Conservation (phyloP, 2,888 invertebrate species). For the Nezara viridula region DNA sequence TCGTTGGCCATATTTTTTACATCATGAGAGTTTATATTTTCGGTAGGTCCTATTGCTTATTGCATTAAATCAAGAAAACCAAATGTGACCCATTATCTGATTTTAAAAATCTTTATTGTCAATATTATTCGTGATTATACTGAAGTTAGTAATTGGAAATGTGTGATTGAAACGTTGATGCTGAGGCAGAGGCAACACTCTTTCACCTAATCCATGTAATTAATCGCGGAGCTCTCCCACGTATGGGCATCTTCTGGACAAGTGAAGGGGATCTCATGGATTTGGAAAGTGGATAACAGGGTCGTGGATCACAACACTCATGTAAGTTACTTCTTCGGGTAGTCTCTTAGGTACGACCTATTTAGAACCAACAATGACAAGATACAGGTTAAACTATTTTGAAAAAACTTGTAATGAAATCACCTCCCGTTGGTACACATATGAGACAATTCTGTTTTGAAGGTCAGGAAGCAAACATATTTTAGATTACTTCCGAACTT, state of each 20-base stretch:
- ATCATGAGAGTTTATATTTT: too few relatives aligned
- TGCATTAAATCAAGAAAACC: too few relatives aligned
- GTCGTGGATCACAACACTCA: neutral
- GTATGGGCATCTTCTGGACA: neutral
- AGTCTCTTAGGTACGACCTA: neutral
- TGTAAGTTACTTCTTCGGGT: neutral
- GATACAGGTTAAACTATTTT: too few relatives aligned
- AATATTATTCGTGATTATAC: neutral
- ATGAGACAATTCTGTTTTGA: too few relatives aligned
- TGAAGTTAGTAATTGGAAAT: neutral
- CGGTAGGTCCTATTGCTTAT: too few relatives aligned
- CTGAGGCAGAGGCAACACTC: neutral
- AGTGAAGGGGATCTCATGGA: constrained; percentile 42
- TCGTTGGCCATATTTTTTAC: too few relatives aligned
- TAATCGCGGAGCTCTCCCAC: constrained; percentile 11
- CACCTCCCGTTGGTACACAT: too few relatives aligned
- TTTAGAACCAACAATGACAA: neutral
- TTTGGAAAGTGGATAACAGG: constrained; percentile 46
- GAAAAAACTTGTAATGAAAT: too few relatives aligned
- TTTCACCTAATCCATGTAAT: constrained; percentile 37
- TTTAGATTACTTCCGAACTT: too few relatives aligned
- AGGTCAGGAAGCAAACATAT: too few relatives aligned
- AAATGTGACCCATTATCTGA: too few relatives aligned
- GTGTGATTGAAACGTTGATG: neutral
- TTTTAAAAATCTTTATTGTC: neutral